phyloP scores from a whole-genome alignment of 1,140 invertebrate genomes.

The Scylla paramamosain region DNA sequence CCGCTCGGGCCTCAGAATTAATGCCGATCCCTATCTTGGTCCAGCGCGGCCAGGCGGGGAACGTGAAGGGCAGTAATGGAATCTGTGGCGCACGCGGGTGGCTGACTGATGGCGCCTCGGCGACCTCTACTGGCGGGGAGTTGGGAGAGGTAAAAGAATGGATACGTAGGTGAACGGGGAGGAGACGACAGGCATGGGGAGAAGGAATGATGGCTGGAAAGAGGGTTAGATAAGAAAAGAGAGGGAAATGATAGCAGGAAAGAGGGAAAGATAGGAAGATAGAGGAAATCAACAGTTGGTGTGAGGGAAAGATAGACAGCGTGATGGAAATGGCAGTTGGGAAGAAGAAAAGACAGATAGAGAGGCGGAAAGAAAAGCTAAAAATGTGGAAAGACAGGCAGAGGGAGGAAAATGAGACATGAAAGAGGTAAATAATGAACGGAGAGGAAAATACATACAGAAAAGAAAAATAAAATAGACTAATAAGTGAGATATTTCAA shows the following conservation, averaged over 20 bases:
- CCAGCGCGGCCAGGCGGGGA: background rate
- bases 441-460: background rate
- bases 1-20: background rate
- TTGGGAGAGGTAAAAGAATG: background rate
- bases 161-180: too few relatives aligned
- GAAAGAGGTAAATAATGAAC: too few relatives aligned
- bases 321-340: background rate
- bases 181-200: background rate
- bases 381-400: too few relatives aligned
- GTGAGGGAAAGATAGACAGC: background rate
- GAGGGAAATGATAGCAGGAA: background rate
- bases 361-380: too few relatives aligned
- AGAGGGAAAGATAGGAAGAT: background rate
- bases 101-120: background rate
- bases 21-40: background rate
- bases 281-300: too few relatives aligned
- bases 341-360: background rate
- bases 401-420: too few relatives aligned
- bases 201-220: background rate
- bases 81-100: background rate
- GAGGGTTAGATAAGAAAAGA: background rate
- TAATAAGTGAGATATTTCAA: too few relatives aligned
- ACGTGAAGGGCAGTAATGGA: constrained; percentile 1
- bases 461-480: too few relatives aligned
- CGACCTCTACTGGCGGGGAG: background rate